A percentile compares a stretch with the other conserved stretches of the same genome.
These are phyloP conservation scores for Lepeophtheirus nordmannii DNA, from an alignment of 2,888 invertebrate genomes.

Conservation along the genomic window DNA sequence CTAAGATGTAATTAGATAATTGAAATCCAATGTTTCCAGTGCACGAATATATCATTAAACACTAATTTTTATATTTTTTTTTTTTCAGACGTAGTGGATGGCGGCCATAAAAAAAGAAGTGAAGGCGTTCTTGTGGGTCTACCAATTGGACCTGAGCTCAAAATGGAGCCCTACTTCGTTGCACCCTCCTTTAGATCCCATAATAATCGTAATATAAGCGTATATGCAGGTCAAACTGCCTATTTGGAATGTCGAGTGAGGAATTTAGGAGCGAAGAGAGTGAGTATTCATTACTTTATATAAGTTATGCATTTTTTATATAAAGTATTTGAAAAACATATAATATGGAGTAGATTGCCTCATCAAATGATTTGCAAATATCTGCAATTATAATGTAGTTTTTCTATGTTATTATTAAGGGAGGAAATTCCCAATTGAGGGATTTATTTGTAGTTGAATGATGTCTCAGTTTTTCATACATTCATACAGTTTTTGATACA, in stretches of 20 bases:
- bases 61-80: too few relatives aligned
- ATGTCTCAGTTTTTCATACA: too few relatives aligned
- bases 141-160: conserved; percentile 14
- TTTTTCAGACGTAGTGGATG: not conserved
- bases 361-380: too few relatives aligned
- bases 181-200: conserved; percentile 6
- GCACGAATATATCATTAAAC: too few relatives aligned
- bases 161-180: conserved; percentile 22
- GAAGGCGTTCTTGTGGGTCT: conserved; percentile 10
- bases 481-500: too few relatives aligned
- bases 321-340: not conserved
- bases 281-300: not conserved
- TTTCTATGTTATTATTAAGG: too few relatives aligned
- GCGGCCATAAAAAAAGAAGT: not conserved
- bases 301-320: not conserved
- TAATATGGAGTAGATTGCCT: too few relatives aligned
- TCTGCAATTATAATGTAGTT: too few relatives aligned
- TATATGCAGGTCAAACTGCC: conserved; percentile 18
- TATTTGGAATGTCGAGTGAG: conserved; percentile 15
- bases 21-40: too few relatives aligned
- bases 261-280: conserved; percentile 18
- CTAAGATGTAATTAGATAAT: too few relatives aligned
- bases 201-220: conserved; percentile 5
- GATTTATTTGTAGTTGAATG: too few relatives aligned
- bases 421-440: too few relatives aligned